These are phyloP conservation scores for Aspidiotus rigidus DNA, from an alignment of 2,888 invertebrate genomes.

Conservation along the genomic window DNA sequence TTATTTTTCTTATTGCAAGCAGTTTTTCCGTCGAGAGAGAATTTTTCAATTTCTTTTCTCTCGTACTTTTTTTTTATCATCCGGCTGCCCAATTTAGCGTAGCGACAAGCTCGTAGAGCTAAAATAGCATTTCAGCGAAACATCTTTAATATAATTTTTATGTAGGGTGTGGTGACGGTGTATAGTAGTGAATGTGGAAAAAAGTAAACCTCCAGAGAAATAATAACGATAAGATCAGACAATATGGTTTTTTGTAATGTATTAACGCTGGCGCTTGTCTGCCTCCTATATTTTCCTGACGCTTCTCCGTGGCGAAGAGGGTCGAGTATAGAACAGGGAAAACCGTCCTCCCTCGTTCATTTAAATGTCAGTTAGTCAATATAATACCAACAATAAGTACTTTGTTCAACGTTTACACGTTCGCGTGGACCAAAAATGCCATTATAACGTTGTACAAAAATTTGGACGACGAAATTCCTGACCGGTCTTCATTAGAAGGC, in stretches of 20 bases:
- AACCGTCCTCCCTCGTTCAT: constrained; percentile 31
- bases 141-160: constrained; percentile 21
- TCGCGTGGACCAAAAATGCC: constrained; percentile 32
- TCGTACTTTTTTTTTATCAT: too few relatives aligned
- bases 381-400: constrained; percentile 16
- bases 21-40: too few relatives aligned
- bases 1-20: too few relatives aligned
- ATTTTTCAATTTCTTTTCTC: too few relatives aligned
- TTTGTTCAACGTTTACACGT: constrained; percentile 26
- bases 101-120: too few relatives aligned
- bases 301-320: not conserved
- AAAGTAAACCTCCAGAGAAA: constrained; percentile 33
- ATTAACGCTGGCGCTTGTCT: constrained; percentile 29
- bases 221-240: constrained; percentile 32
- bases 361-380: constrained; percentile 34
- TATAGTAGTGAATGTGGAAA: not conserved
- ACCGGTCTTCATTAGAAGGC: too few relatives aligned
- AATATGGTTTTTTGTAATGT: constrained; percentile 31
- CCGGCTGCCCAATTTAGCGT: too few relatives aligned
- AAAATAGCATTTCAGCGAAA: not conserved
- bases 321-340: constrained; percentile 3
- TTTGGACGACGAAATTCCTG: too few relatives aligned
- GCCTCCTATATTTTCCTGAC: constrained; percentile 21
- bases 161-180: constrained; percentile 27
- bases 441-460: constrained; percentile 2